Conservation (phyloP, 2,113 vertebrate genomes). For the Scopus umbretta region DNA sequence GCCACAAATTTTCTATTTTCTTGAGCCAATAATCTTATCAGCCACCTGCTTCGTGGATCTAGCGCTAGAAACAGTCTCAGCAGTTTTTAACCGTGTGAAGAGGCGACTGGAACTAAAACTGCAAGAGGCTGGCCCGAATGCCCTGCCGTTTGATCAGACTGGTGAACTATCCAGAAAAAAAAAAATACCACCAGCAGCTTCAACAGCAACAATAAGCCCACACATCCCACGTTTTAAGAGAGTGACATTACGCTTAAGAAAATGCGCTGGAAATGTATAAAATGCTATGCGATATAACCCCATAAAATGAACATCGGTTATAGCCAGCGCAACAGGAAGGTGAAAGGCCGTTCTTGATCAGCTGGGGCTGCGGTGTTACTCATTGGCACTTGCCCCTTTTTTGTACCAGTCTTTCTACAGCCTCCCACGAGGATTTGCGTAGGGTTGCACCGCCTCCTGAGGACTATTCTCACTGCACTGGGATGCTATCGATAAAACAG, state of each 20-base stretch:
- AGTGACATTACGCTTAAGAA: background rate
- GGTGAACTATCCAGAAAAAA: background rate
- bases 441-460: background rate
- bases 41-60: slow-evolving; percentile 7
- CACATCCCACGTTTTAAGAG: background rate
- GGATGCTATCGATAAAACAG: background rate
- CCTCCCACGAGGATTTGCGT: background rate
- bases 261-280: background rate
- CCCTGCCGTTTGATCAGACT: background rate
- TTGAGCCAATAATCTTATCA: slow-evolving; percentile 40
- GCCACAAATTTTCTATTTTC: slow-evolving; percentile 20
- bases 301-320: background rate
- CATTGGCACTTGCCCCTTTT: background rate
- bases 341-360: background rate
- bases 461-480: background rate
- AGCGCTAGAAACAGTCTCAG: background rate
- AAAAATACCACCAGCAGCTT: background rate
- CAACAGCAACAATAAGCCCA: background rate
- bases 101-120: background rate
- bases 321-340: background rate
- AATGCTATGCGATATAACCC: accelerated
- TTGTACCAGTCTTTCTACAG: background rate
- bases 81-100: background rate
- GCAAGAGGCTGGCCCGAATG: background rate
- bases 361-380: background rate